Conservation (phyloP, 2,797 vertebrate species). For the Hydrolagus colliei region DNA sequence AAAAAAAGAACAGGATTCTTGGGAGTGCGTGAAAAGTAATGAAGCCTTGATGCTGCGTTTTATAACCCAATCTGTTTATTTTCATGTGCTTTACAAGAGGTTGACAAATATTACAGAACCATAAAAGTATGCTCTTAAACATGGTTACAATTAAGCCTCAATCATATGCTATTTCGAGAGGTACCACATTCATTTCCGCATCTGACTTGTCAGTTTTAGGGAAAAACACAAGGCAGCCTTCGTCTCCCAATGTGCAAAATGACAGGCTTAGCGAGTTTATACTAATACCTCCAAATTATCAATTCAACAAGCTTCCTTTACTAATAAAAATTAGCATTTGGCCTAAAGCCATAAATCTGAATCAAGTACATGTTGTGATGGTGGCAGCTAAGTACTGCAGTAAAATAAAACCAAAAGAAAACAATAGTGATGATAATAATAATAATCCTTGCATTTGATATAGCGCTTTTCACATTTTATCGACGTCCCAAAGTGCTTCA, state of each 20-base stretch:
- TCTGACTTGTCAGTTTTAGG: slow-evolving; percentile 16
- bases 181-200: slow-evolving; percentile 12
- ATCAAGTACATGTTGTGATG: background rate
- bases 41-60: background rate
- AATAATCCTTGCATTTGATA: no score
- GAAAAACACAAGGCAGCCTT: background rate
- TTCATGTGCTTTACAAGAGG: background rate
- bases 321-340: background rate
- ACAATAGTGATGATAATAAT: background rate
- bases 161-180: background rate
- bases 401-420: background rate
- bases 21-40: no score
- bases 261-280: background rate
- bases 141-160: background rate
- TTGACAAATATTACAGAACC: background rate
- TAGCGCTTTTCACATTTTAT: no score
- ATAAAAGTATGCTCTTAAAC: background rate
- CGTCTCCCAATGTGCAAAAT: background rate
- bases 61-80: background rate
- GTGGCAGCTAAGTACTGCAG: background rate
- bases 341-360: no score
- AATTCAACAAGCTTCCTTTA: background rate
- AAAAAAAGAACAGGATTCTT: no score
- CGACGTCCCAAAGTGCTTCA: no score
- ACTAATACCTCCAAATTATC: background rate